Conservation (phyloP, 2,797 vertebrate species). For the Onychomys torridus region DNA sequence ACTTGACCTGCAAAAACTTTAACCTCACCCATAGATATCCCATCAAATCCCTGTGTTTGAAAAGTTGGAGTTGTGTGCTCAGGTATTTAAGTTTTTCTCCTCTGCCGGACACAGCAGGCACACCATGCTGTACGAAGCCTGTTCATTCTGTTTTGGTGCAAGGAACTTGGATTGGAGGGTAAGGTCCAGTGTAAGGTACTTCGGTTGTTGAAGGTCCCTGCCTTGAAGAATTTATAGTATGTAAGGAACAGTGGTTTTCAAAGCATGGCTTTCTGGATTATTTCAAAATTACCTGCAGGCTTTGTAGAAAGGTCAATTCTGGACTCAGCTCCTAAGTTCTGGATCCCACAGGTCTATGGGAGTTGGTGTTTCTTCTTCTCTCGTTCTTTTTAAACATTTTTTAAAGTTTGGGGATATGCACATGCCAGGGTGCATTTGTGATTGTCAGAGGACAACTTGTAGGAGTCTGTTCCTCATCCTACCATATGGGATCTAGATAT, state of each 20-base stretch:
- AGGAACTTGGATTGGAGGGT: neutral
- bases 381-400: neutral
- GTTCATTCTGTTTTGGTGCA: neutral
- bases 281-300: neutral
- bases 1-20: neutral
- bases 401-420: neutral
- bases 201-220: neutral
- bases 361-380: neutral
- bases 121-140: too few relatives aligned
- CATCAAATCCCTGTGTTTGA: conserved; percentile 25
- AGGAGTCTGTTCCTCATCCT: neutral
- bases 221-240: neutral
- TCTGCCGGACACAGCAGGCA: neutral
- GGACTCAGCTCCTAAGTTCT: neutral
- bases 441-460: neutral
- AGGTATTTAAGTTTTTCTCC: neutral
- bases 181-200: neutral
- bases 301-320: neutral
- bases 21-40: conserved; percentile 5
- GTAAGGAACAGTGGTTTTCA: neutral
- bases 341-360: neutral
- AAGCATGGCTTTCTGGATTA: neutral
- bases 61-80: neutral
- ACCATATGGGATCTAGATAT: neutral
- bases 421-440: neutral